Base-by-base conservation (phyloP, 2,888 invertebrate genomes). In the Athripsodes cinereus region DNA sequence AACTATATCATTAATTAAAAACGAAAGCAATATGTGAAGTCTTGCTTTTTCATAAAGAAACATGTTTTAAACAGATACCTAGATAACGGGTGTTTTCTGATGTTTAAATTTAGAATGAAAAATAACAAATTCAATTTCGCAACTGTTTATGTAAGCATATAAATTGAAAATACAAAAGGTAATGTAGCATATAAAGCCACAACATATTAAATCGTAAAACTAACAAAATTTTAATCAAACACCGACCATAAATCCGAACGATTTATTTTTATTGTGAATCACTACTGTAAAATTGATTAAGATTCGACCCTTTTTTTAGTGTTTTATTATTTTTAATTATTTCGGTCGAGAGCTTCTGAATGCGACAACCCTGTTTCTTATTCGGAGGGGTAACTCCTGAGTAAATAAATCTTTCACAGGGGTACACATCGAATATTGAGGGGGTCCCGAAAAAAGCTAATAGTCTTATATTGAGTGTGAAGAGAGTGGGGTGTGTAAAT, bases 391-490 rank as follows among this genome's bases (percentile, higher is more conserved):
- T 31, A 26, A 26, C 26, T 18, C 54, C 34, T 35, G 55, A 58
- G 49, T 46, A 59, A 55, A 60, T 62, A 62, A 62, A 62, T 62
- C 62, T 58, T 55, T 21, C 22, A 19, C 55, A 20, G 44, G 51
- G 55, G 44, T 26, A 34, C 40, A n/a, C 18, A 16, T 16, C 51
- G 18, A 35, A 50, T 21, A 16, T 46, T 49, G 40, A 35, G 31
- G 56, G 22, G 51, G 16, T 5, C 16, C 40, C n/a, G 8, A 35
- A 49, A 40, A 46, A 22, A 44, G 19, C 62, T 62, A 60, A 62
- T 62, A 62, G 62, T 59, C 62, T 55, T 55, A 60, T 62, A 62
- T 62, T 62, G 62, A 62, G 62, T 62, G 62, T 50, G 53, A 60
- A 62, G 59, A 57, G 58, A 60, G 55, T 57, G 59, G 62, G 62